Percentiles rank a stretch among this genome's conserved stretches.
These are phyloP conservation scores for Haplochromis burtoni DNA, from an alignment of 2,113 vertebrate species.

Conservation along the genomic window DNA sequence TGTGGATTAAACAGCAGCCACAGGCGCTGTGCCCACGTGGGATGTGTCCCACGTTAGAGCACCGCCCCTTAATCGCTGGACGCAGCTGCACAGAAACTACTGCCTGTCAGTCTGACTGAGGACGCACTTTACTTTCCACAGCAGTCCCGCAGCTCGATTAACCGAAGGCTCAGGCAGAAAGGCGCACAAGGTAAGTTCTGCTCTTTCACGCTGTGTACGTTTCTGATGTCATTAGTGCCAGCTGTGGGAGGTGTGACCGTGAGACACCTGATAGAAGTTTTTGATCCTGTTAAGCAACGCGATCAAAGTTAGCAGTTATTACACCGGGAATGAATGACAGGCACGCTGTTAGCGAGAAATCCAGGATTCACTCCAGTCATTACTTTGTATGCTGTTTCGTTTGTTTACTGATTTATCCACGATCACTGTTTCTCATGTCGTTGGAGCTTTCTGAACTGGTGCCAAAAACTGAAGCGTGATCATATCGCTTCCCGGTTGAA, in stretches of 20 bases:
- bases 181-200: neutral
- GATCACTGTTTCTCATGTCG: neutral
- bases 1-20: neutral
- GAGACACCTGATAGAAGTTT: constrained; percentile 9
- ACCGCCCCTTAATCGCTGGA: constrained; percentile 38
- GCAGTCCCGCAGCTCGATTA: neutral
- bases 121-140: neutral
- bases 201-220: neutral
- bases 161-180: neutral
- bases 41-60: constrained; percentile 12
- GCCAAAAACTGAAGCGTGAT: neutral
- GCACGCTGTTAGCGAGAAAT: neutral
- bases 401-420: neutral
- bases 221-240: neutral
- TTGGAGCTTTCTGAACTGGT: neutral
- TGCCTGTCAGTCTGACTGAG: constrained; percentile 5
- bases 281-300: neutral
- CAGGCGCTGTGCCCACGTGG: neutral
- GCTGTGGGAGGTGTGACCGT: neutral
- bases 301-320: neutral
- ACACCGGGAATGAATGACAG: neutral
- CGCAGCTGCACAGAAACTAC: neutral
- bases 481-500: neutral
- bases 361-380: neutral
- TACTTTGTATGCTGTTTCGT: neutral